phyloP scores from a whole-genome alignment of 2,113 vertebrate genomes.

The Eonycteris spelaea region DNA sequence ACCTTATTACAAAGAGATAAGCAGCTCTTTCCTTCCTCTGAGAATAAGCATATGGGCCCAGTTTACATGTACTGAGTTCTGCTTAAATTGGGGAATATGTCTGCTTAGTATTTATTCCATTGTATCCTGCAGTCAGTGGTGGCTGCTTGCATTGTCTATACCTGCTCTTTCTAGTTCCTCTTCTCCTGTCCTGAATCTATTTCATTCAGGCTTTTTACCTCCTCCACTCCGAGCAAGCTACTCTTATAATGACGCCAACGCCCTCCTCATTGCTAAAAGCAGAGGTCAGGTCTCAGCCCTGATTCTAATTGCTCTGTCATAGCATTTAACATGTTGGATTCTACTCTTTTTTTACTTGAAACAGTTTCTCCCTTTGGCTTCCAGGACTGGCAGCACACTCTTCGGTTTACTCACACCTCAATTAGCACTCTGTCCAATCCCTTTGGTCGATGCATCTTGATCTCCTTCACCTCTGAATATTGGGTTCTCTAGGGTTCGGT shows the following conservation, averaged over 20 bases:
- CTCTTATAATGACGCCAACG: not conserved
- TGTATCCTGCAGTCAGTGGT: not conserved
- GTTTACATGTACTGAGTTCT: not conserved
- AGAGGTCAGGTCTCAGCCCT: not conserved
- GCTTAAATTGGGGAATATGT: not conserved
- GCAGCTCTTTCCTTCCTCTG: conserved; percentile 4
- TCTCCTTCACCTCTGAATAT: not conserved
- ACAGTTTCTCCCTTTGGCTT: not conserved
- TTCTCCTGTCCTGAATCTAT: not conserved
- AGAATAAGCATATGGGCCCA: not conserved
- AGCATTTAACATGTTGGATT: not conserved
- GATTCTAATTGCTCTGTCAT: not conserved
- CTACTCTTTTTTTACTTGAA: not conserved
- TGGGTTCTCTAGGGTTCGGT: not conserved
- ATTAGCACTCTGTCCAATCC: not conserved
- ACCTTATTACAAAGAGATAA: conserved; percentile 38
- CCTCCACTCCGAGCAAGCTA: not conserved
- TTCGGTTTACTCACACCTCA: not conserved
- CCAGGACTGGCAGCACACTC: not conserved
- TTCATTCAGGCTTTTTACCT: not conserved
- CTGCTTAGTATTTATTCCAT: not conserved
- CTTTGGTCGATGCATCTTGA: not conserved
- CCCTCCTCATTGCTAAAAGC: not conserved
- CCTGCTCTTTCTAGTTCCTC: not conserved
- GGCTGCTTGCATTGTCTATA: not conserved